Conservation (phyloP, 1,140 invertebrate species). For the Drosophila lowei region DNA sequence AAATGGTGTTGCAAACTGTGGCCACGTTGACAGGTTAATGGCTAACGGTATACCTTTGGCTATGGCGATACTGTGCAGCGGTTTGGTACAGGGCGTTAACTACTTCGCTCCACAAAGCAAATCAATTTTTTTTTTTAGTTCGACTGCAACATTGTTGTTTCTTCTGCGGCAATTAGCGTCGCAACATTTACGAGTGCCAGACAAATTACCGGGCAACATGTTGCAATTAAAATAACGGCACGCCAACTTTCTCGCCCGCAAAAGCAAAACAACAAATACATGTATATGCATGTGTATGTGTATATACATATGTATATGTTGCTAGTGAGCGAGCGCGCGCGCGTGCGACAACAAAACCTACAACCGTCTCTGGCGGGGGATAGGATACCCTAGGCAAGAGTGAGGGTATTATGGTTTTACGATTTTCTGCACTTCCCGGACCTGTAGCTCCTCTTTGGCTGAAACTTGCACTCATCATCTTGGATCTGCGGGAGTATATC, state of each 20-base stretch:
- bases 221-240: constrained; percentile 81
- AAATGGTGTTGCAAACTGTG: constrained; percentile 75
- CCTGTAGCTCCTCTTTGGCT: too few species aligned
- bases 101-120: constrained; percentile 38
- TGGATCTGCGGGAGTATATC: too few species aligned
- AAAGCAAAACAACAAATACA: constrained; percentile 49
- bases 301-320: constrained; percentile 35
- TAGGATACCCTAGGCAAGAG: too few species aligned
- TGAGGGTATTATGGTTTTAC: too few species aligned
- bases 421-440: too few species aligned
- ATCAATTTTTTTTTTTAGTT: constrained; percentile 51
- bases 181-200: constrained; percentile 78
- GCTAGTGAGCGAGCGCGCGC: constrained; percentile 64
- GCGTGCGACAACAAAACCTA: constrained; percentile 60
- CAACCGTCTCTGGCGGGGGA: constrained; percentile 9
- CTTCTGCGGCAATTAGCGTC: constrained; percentile 65
- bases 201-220: constrained; percentile 78
- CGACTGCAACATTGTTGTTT: constrained; percentile 41
- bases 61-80: constrained; percentile 30
- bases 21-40: constrained; percentile 78
- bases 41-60: constrained; percentile 10
- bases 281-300: too few species aligned
- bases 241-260: constrained; percentile 76
- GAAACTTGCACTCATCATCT: too few species aligned
- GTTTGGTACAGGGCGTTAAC: constrained; percentile 64